A percentile compares a stretch with the other conserved stretches of the same genome.
phyloP scores from a whole-genome alignment of 1,140 invertebrate genomes.

The Drosophila parvula region DNA sequence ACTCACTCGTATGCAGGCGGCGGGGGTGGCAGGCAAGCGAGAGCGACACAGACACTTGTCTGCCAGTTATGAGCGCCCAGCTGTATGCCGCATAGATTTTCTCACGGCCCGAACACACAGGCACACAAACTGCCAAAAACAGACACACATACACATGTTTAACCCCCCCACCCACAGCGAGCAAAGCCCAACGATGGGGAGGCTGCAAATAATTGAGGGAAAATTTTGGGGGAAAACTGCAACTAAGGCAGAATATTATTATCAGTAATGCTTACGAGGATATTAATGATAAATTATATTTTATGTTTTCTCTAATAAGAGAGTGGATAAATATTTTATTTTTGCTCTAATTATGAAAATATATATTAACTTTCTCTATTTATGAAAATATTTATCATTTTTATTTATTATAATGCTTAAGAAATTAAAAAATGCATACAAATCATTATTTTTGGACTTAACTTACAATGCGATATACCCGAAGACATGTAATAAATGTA shows the following conservation, averaged over 20 bases:
- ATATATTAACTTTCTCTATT: too few relatives aligned
- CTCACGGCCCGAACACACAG: slow-evolving; percentile 61
- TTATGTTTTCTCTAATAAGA: too few relatives aligned
- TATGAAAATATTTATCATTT: too few relatives aligned
- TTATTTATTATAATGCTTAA: too few relatives aligned
- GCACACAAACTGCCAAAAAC: slow-evolving; percentile 16
- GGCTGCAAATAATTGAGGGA: not conserved
- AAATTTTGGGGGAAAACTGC: slow-evolving; percentile 1
- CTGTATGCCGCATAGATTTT: slow-evolving; percentile 81
- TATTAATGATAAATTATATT: too few relatives aligned
- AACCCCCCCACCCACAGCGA: not conserved
- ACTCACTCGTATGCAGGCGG: slow-evolving; percentile 2
- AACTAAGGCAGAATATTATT: not conserved
- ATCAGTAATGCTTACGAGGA: not conserved
- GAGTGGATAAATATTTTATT: too few relatives aligned
- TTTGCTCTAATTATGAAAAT: too few relatives aligned
- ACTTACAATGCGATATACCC: too few relatives aligned
- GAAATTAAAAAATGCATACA: too few relatives aligned
- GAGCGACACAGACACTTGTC: slow-evolving; percentile 40
- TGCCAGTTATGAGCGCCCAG: slow-evolving; percentile 68
- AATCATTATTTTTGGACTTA: too few relatives aligned
- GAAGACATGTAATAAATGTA: too few relatives aligned
- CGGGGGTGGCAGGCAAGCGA: not conserved
- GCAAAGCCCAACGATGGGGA: not conserved
- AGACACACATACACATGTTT: not conserved